Conservation (phyloP, 2,113 vertebrate species). For the Orientallactaga bullata region DNA sequence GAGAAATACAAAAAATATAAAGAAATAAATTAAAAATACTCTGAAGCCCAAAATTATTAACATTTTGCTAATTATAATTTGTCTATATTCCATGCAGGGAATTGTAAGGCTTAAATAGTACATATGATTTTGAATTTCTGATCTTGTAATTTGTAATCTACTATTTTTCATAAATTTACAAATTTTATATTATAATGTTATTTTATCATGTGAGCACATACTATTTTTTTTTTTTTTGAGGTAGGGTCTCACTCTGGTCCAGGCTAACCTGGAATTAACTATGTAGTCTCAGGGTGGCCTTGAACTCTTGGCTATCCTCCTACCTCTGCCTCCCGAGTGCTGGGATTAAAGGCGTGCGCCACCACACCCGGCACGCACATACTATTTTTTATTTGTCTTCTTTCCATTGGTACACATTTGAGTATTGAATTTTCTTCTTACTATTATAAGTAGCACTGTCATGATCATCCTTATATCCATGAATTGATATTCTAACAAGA, state of each 20-base stretch:
- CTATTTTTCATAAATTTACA: slow-evolving; percentile 11
- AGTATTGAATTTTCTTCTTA: neutral
- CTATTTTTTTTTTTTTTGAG: slow-evolving; percentile 18
- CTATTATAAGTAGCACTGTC: neutral
- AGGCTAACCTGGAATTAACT: too few species aligned
- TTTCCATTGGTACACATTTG: neutral
- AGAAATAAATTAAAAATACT: neutral
- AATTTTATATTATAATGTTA: slow-evolving; percentile 42
- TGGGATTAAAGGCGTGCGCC: too few species aligned
- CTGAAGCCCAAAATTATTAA: neutral
- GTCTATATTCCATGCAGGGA: slow-evolving; percentile 4
- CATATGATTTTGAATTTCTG: slow-evolving; percentile 16
- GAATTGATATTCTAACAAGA: neutral
- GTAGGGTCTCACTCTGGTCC: too few species aligned
- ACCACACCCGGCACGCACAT: too few species aligned
- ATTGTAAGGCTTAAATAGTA: slow-evolving; percentile 22
- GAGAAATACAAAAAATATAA: neutral
- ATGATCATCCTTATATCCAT: neutral
- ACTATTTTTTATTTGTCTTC: slow-evolving; percentile 10
- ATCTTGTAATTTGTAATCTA: neutral
- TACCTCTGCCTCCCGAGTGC: too few species aligned
- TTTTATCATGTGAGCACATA: neutral
- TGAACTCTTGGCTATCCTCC: too few species aligned
- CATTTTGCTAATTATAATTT: neutral
- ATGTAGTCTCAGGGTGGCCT: too few species aligned